Evolutionary conservation across 2,113 vertebrate genomes (phyloP), one percentile per base, ranked within the genome.

Genomic region (Aleadryas rufinucha): DNA sequence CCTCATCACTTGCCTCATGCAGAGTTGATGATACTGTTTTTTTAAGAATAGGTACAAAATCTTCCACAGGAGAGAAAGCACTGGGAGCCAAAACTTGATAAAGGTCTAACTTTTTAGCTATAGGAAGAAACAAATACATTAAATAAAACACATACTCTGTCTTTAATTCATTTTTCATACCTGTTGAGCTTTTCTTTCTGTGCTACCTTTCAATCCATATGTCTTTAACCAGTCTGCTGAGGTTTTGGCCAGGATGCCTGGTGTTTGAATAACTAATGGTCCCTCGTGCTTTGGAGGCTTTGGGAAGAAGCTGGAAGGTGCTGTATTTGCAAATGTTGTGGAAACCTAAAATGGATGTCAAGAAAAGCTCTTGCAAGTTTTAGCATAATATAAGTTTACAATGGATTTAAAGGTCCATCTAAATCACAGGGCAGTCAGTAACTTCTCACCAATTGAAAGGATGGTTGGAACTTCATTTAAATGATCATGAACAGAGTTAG

Each of bases 1-100:
- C 19, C 17, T 44, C n/a, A 35, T 61, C 59, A 56, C 76, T 96
- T 97, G 98, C 98, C 98, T 98, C 94, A 22, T 98, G 92, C 11
- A 98, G 37, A 53, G 97, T 98, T n/a, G 98, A 98, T 20, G 98
- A 98, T 4, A 99, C 98, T 3, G 95, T 98, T 96, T 99, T 99
- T 89, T 95, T 97, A 75, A 99, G 98, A 87, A 99, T 93, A 26
- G 98, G 98, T 59, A 99, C 98, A 96, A 98, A 98, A 77, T 96
- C 97, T 93, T 98, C 97, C 84, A 98, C 89, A 1, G 97, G 96
- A 54, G 98, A 98, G 91, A 98, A 98, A 4, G 98, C 97, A 17
- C 90, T 98, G 37, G 98, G 98, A 44, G 98, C 98, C 96, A 99
- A 96, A 64, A 99, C 95, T 95, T 98, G 98, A 91, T 99, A 98